Conservation (phyloP, 2,797 vertebrate species). For the Hybognathus amarus region DNA sequence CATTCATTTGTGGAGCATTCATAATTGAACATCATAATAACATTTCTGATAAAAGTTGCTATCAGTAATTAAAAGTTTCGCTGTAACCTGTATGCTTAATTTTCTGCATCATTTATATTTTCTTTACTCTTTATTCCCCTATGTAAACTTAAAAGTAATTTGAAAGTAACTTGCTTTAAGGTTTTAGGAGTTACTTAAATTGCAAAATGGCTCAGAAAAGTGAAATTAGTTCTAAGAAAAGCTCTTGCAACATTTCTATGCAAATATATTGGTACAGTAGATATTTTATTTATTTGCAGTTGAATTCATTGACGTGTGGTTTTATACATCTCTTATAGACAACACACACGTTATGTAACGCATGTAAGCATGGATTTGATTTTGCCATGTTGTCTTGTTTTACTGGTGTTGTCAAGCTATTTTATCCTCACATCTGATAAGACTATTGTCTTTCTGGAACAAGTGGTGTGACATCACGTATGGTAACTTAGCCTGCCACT, state of each 20-base stretch:
- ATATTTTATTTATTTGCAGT: not conserved
- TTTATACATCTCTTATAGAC: no score
- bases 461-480: constrained; percentile 11
- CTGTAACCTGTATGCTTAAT: not conserved
- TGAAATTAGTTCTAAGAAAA: not conserved
- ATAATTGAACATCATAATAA: not conserved
- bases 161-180: not conserved
- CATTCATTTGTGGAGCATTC: not conserved
- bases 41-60: not conserved
- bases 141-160: not conserved
- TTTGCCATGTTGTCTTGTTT: constrained; percentile 2
- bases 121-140: not conserved
- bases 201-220: not conserved
- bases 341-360: not conserved
- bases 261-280: not conserved
- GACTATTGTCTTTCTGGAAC: constrained; percentile 27
- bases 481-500: not conserved
- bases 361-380: not conserved
- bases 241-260: not conserved
- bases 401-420: constrained; percentile 18
- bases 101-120: not conserved
- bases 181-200: not conserved
- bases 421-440: constrained; percentile 38
- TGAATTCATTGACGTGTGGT: not conserved
- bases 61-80: not conserved